These are phyloP conservation scores for Thysanoteuthis rhombus DNA, from an alignment of 2,888 invertebrate genomes.

Conservation along the genomic window DNA sequence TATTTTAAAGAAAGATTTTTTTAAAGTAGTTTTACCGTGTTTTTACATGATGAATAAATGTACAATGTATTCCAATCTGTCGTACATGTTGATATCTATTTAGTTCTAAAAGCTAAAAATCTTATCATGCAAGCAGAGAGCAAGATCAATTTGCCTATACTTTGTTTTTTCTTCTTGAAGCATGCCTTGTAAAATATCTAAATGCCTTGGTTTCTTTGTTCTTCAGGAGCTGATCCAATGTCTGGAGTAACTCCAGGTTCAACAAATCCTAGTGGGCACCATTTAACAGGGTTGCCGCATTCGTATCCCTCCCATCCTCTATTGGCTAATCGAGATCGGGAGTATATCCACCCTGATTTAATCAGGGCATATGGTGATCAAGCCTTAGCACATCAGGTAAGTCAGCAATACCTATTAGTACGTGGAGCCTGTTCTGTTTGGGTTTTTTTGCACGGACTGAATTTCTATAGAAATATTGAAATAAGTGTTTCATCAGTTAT, in stretches of 20 bases:
- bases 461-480: no score
- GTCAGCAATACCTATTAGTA: background rate
- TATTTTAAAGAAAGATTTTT: no score
- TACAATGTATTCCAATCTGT: no score
- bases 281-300: slow-evolving; percentile 54
- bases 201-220: background rate
- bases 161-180: background rate
- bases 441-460: no score
- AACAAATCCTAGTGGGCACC: slow-evolving; percentile 39
- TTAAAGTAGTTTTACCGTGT: no score
- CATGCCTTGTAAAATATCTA: background rate
- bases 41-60: no score
- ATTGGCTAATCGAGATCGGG: slow-evolving; percentile 54
- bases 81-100: no score
- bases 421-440: no score
- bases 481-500: no score
- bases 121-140: no score
- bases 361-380: slow-evolving; percentile 85
- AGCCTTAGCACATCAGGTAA: slow-evolving; percentile 77
- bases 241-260: slow-evolving; percentile 48
- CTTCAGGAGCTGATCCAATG: slow-evolving; percentile 60
- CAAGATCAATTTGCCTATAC: no score
- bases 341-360: slow-evolving; percentile 69
- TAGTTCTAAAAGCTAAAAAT: no score
- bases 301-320: slow-evolving; percentile 58